phyloP scores from a whole-genome alignment of 2,113 vertebrate genomes.

The Urocitellus parryii region DNA sequence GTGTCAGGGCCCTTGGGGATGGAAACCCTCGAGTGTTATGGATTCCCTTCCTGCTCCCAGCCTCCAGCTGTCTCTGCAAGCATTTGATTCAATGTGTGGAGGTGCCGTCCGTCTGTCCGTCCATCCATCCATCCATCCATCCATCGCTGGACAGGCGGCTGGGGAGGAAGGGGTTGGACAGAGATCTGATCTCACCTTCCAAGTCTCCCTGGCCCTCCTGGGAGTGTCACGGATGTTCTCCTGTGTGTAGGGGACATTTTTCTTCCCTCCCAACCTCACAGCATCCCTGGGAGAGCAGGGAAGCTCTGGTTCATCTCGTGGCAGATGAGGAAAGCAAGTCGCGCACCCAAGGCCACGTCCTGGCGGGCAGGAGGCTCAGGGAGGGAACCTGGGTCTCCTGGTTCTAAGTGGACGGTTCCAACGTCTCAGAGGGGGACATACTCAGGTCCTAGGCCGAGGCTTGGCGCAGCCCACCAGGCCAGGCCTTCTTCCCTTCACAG shows the following conservation, averaged over 20 bases:
- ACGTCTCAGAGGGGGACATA: not conserved
- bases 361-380: not conserved
- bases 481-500: not conserved
- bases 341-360: not conserved
- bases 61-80: not conserved
- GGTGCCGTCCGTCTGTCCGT: too few species aligned
- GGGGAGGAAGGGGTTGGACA: not conserved
- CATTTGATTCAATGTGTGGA: not conserved
- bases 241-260: too few species aligned
- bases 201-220: not conserved
- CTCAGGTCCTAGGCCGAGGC: not conserved
- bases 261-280: not conserved
- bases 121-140: not conserved
- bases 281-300: not conserved
- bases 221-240: not conserved
- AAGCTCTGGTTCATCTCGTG: not conserved
- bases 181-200: not conserved
- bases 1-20: not conserved
- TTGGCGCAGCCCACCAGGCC: fast-evolving
- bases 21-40: conserved; percentile 28
- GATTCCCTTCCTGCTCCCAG: not conserved
- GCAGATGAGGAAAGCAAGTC: not conserved
- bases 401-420: not conserved
- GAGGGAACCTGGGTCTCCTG: not conserved
- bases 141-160: not conserved